Evolutionary conservation across 1,140 invertebrate genomes (phyloP).

Genomic region (Antheraea mylitta): DNA sequence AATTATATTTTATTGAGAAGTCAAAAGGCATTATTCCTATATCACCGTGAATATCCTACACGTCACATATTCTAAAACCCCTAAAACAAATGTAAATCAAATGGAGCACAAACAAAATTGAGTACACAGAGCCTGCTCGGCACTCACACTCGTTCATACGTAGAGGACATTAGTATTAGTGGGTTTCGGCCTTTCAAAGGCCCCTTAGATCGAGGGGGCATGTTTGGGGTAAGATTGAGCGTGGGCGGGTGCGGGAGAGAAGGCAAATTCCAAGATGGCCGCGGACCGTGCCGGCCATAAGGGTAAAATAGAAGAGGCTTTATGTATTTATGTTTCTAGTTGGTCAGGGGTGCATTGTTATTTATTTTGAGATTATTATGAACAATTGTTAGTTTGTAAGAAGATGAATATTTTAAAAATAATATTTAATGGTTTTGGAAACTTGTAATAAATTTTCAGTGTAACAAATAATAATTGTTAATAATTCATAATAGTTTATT

Average conservation of each 20-base stretch:
- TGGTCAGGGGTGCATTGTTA: constrained; percentile 50
- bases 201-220: constrained; percentile 69
- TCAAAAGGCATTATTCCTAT: neutral
- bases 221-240: constrained; percentile 69
- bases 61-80: constrained; percentile 7
- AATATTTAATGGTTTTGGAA: too few species aligned
- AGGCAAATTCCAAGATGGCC: constrained; percentile 67
- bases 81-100: constrained; percentile 42
- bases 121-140: constrained; percentile 25
- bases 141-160: constrained; percentile 46
- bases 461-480: too few species aligned
- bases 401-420: neutral
- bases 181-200: constrained; percentile 69
- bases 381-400: neutral
- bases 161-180: constrained; percentile 74
- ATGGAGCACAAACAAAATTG: constrained; percentile 48
- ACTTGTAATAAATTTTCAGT: too few species aligned
- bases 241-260: constrained; percentile 49
- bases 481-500: too few species aligned
- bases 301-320: constrained; percentile 64
- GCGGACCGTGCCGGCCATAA: constrained; percentile 71
- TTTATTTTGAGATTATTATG: constrained; percentile 38
- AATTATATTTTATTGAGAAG: neutral
- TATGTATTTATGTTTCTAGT: constrained; percentile 59
- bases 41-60: neutral